Conservation (phyloP, 1,140 invertebrate species). For the Fragariocoptes setiger region DNA sequence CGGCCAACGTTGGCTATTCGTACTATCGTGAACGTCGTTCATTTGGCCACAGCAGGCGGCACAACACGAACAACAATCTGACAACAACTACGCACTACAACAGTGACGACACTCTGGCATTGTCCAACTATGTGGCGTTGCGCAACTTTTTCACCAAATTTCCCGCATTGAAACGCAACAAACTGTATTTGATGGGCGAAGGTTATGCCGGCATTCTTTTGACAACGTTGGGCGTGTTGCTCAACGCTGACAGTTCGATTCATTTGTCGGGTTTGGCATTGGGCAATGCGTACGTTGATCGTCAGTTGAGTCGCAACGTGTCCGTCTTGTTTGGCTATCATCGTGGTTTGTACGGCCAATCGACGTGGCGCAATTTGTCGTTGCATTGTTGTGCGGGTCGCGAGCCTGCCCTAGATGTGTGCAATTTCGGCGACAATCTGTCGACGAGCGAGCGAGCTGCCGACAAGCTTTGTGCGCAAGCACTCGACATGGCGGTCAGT, state of each 20-base stretch:
- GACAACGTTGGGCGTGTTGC: slow-evolving; percentile 20
- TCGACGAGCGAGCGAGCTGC: neutral
- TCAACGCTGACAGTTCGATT: slow-evolving; percentile 15
- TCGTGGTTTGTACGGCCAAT: slow-evolving; percentile 20
- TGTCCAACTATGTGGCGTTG: slow-evolving; percentile 20
- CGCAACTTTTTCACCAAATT: slow-evolving; percentile 21
- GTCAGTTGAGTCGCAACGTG: slow-evolving; percentile 18
- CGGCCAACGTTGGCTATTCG: slow-evolving; percentile 24
- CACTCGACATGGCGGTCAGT: neutral
- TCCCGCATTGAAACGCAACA: slow-evolving; percentile 18
- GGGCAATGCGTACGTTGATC: slow-evolving; percentile 21
- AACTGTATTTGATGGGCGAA: slow-evolving; percentile 20
- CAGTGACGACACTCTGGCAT: slow-evolving; percentile 18
- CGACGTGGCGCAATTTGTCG: neutral
- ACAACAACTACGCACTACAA: slow-evolving; percentile 19
- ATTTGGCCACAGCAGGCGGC: no score
- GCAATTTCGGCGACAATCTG: neutral
- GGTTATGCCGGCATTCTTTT: slow-evolving; percentile 20
- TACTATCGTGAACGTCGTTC: no score
- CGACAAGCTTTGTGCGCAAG: neutral
- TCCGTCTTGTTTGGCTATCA: slow-evolving; percentile 21
- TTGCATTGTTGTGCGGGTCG: slow-evolving; percentile 1
- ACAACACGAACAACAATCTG: no score
- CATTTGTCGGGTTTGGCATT: slow-evolving; percentile 21
- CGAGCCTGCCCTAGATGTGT: neutral